phyloP scores from a whole-genome alignment of 1,140 invertebrate genomes.

The Atta texana region DNA sequence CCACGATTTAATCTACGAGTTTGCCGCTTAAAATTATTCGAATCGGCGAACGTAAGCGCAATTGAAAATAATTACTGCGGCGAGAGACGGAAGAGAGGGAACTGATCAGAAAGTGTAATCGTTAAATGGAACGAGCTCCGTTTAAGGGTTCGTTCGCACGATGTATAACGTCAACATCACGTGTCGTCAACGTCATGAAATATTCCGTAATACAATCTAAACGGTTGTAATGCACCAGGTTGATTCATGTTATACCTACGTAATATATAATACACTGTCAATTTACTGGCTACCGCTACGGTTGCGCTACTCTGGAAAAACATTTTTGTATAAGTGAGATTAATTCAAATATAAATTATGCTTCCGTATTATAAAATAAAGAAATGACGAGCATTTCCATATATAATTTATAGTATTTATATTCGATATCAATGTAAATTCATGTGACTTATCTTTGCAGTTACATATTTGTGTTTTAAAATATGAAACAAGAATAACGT shows the following conservation, averaged over 20 bases:
- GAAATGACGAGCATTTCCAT: not conserved
- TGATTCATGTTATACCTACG: slow-evolving; percentile 8
- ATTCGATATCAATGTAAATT: slow-evolving; percentile 11
- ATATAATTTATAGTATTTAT: not conserved
- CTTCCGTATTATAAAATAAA: not conserved
- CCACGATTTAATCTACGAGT: slow-evolving; percentile 44
- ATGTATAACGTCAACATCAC: slow-evolving; percentile 3
- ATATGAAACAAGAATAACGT: not conserved
- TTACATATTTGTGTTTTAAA: not conserved
- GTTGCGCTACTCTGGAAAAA: not conserved
- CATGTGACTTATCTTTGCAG: not conserved
- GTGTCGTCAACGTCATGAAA: not conserved
- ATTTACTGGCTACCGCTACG: slow-evolving; percentile 21
- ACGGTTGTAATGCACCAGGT: not conserved
- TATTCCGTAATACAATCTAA: not conserved
- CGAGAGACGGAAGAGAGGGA: too few species aligned
- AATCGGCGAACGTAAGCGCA: slow-evolving; percentile 22
- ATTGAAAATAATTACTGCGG: slow-evolving; percentile 35
- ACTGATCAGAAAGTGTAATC: not conserved
- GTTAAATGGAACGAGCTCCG: slow-evolving; percentile 9
- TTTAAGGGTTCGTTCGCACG: slow-evolving; percentile 10
- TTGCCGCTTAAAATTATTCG: slow-evolving; percentile 36
- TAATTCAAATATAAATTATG: slow-evolving; percentile 17
- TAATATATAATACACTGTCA: slow-evolving; percentile 23
- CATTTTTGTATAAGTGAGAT: not conserved